Evolutionary conservation across 2,888 invertebrate species (phyloP).

Genomic region (Zaprionus obscuricornis): DNA sequence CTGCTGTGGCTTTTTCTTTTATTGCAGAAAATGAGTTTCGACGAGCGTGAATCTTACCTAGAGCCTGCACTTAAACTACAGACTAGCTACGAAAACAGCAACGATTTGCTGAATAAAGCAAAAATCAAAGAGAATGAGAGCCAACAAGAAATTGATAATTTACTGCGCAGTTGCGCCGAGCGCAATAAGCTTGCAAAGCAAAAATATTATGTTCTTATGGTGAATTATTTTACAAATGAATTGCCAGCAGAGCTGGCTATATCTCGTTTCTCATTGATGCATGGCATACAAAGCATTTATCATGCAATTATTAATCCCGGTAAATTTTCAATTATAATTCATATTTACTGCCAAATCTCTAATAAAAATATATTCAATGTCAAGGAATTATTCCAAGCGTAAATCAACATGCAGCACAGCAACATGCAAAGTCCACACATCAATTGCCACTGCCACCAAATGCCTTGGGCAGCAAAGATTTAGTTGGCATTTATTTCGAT

Average conservation of each 20-base stretch:
- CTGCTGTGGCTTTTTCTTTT: background rate
- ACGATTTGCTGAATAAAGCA: background rate
- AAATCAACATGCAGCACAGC: conserved; percentile 1
- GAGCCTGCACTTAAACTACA: background rate
- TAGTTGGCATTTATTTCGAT: conserved; percentile 16
- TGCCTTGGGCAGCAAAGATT: conserved; percentile 18
- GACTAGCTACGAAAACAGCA: background rate
- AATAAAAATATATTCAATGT: conserved; percentile 3
- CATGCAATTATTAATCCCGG: conserved; percentile 40
- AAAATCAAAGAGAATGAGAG: background rate
- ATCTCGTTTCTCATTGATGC: conserved; percentile 17
- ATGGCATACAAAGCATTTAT: conserved; percentile 20
- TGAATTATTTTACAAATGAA: conserved; percentile 17
- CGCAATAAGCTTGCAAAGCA: background rate
- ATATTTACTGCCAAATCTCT: background rate
- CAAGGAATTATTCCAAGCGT: conserved; percentile 5
- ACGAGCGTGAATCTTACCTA: background rate
- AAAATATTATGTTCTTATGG: conserved; percentile 34
- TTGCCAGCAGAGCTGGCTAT: conserved; percentile 30
- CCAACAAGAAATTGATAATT: conserved; percentile 10
- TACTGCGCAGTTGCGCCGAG: conserved; percentile 13
- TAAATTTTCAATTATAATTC: conserved; percentile 2
- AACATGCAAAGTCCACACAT: conserved; percentile 16
- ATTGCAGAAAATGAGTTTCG: conserved; percentile 16
- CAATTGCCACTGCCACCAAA: conserved; percentile 30